phyloP scores from a whole-genome alignment of 2,113 vertebrate species.

The Saguinus imperator region DNA sequence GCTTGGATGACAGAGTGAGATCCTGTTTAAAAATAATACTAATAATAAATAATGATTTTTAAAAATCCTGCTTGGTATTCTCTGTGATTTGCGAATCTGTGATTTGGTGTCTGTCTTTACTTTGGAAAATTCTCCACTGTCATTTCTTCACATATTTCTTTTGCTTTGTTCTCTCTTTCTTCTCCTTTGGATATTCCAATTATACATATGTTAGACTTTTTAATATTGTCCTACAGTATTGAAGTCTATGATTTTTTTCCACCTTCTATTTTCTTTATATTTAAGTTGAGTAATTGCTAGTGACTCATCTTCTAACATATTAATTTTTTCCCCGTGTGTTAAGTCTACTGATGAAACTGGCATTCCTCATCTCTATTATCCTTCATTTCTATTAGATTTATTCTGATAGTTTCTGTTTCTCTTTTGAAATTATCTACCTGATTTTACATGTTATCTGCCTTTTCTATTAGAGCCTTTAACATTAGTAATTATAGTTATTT shows the following conservation, averaged over 20 bases:
- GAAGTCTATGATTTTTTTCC: neutral
- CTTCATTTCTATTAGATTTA: neutral
- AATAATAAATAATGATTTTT: too few relatives aligned
- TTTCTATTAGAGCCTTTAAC: neutral
- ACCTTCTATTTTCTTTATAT: neutral
- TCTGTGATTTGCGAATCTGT: neutral
- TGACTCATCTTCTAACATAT: neutral
- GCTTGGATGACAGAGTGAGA: too few relatives aligned
- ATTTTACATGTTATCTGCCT: neutral
- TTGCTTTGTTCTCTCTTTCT: neutral
- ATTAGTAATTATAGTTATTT: neutral
- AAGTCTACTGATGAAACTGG: neutral
- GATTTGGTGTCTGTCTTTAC: constrained; percentile 7
- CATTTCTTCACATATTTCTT: neutral
- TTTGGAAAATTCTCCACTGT: neutral
- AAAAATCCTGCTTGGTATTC: neutral
- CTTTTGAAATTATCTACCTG: neutral
- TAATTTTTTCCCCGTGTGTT: neutral
- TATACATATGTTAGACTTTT: neutral
- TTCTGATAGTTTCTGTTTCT: neutral
- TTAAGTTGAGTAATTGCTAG: neutral
- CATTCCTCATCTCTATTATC: neutral
- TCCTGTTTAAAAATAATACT: neutral
- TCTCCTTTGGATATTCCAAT: neutral
- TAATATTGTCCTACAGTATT: neutral